Evolutionary conservation across 2,113 vertebrate genomes (phyloP).

Genomic region (Pelodiscus sinensis): DNA sequence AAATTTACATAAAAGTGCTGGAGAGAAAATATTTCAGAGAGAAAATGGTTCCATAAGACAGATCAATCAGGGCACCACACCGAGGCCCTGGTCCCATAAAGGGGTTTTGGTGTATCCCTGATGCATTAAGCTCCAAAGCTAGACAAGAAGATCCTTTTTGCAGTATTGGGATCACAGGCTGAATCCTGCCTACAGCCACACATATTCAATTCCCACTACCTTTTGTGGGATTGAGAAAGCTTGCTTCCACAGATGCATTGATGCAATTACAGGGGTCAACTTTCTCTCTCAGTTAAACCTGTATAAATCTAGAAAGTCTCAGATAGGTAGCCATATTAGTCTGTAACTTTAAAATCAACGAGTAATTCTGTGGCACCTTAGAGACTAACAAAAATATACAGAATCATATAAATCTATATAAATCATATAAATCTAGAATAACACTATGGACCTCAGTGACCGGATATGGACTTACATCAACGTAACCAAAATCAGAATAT

Average conservation of each 20-base stretch:
- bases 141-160: neutral
- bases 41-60: neutral
- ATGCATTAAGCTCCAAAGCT: too few relatives aligned
- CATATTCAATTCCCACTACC: neutral
- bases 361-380: too few relatives aligned
- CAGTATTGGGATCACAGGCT: neutral
- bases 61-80: neutral
- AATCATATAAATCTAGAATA: neutral
- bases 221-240: neutral
- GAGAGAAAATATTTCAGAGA: neutral
- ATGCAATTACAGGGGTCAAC: neutral
- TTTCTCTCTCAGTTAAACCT: neutral
- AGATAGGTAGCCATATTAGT: too few relatives aligned
- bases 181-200: neutral
- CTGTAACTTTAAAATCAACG: too few relatives aligned
- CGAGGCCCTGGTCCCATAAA: neutral
- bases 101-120: neutral
- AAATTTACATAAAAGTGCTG: neutral
- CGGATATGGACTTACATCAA: neutral
- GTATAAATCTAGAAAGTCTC: neutral
- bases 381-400: too few relatives aligned
- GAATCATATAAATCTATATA: too few relatives aligned
- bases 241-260: neutral
- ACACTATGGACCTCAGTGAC: neutral
- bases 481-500: constrained; percentile 12